Evolutionary conservation across 1,140 invertebrate species (phyloP).

Genomic region (Psilanteris sp.): DNA sequence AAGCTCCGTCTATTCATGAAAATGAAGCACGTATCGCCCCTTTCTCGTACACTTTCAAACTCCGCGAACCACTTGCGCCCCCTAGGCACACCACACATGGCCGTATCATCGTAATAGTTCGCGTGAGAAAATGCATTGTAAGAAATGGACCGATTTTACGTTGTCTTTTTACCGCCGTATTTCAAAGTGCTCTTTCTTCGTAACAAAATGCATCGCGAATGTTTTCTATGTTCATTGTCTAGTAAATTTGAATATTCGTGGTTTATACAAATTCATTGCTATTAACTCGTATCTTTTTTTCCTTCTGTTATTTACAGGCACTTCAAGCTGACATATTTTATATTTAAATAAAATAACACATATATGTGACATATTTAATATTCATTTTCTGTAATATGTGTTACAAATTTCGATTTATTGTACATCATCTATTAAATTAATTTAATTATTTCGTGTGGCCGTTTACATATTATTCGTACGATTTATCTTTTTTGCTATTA

Average conservation of each 20-base stretch:
- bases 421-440: too few species aligned
- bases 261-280: constrained; percentile 27
- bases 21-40: constrained; percentile 58
- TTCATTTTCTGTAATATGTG: too few species aligned
- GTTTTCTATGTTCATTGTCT: constrained; percentile 27
- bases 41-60: constrained; percentile 11
- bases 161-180: constrained; percentile 38
- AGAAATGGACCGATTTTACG: constrained; percentile 24
- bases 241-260: constrained; percentile 19
- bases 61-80: constrained; percentile 1
- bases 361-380: too few species aligned
- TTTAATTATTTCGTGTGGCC: too few species aligned
- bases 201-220: constrained; percentile 22
- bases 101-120: constrained; percentile 38
- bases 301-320: too few species aligned
- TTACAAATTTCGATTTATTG: too few species aligned
- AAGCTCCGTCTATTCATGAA: constrained; percentile 47
- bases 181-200: constrained; percentile 35
- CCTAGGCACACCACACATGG: constrained; percentile 1
- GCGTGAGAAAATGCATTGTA: constrained; percentile 40
- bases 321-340: too few species aligned
- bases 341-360: too few species aligned
- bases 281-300: too few species aligned
- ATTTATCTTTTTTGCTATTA: too few species aligned
- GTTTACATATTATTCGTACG: too few species aligned